Conservation (phyloP, 2,113 vertebrate species). For the Chloroceryle aenea region DNA sequence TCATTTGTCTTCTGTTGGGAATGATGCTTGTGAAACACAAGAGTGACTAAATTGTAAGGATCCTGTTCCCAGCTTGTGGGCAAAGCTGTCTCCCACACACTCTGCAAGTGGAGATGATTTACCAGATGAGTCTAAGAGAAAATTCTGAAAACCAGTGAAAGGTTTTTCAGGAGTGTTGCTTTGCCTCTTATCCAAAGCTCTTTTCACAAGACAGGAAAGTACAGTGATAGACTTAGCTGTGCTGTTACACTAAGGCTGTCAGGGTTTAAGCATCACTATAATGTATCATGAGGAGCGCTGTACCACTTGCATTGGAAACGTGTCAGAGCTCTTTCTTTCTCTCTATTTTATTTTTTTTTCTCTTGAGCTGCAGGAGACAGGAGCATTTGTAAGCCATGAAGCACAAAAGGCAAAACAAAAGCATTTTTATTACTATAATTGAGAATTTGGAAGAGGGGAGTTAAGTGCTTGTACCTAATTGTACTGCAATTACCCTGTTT, state of each 20-base stretch:
- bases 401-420: slow-evolving; percentile 68
- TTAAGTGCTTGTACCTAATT: slow-evolving; percentile 64
- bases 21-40: not conserved
- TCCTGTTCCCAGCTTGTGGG: not conserved
- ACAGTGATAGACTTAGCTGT: slow-evolving; percentile 14
- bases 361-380: slow-evolving; percentile 42
- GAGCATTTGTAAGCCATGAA: slow-evolving; percentile 53
- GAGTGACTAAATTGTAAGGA: not conserved
- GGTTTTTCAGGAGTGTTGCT: not conserved
- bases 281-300: slow-evolving; percentile 7
- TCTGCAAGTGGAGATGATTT: not conserved
- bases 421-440: slow-evolving; percentile 64
- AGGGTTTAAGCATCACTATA: slow-evolving; percentile 27
- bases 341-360: not conserved
- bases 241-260: slow-evolving; percentile 23
- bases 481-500: slow-evolving; percentile 58
- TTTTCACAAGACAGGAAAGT: slow-evolving; percentile 4
- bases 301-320: slow-evolving; percentile 43
- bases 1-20: not conserved
- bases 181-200: slow-evolving; percentile 20
- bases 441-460: slow-evolving; percentile 56
- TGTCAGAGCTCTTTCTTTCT: slow-evolving; percentile 45
- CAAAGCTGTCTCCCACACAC: not conserved
- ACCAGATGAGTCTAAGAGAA: not conserved
- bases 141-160: not conserved